A percentile compares a stretch with the other conserved stretches of the same genome.
Conservation (phyloP, 1,140 invertebrate genomes). For the Hylaeus volcanicus region DNA sequence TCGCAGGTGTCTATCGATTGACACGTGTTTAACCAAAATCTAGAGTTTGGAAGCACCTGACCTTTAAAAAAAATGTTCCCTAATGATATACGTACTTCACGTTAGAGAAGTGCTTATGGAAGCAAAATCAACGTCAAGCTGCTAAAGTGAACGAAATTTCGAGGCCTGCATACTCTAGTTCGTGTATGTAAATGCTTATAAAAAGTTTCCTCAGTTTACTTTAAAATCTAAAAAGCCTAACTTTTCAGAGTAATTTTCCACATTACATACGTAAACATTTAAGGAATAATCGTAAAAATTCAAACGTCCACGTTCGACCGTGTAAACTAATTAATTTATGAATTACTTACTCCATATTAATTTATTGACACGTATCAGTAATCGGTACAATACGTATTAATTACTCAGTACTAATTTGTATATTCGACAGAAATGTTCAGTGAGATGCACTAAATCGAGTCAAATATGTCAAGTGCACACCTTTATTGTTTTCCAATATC, state of each 20-base stretch:
- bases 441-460: not conserved
- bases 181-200: too few species aligned
- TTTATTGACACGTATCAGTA: not conserved
- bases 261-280: not conserved
- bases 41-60: too few species aligned
- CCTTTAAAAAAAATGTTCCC: too few species aligned
- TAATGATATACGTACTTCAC: too few species aligned
- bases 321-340: not conserved
- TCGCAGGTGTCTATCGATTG: too few species aligned
- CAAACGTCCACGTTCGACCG: not conserved
- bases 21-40: too few species aligned
- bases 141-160: too few species aligned
- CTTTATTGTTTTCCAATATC: conserved; percentile 19
- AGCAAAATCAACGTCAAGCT: too few species aligned
- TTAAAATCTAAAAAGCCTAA: not conserved
- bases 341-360: not conserved
- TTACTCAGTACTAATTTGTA: not conserved
- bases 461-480: not conserved
- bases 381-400: not conserved
- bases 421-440: not conserved
- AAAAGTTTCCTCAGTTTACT: not conserved
- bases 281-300: not conserved
- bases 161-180: too few species aligned
- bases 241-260: not conserved
- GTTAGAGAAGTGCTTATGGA: too few species aligned